Evolutionary conservation across 1,140 invertebrate genomes (phyloP), one percentile per base, ranked within the genome.

Genomic region (Belonocnema kinseyi): DNA sequence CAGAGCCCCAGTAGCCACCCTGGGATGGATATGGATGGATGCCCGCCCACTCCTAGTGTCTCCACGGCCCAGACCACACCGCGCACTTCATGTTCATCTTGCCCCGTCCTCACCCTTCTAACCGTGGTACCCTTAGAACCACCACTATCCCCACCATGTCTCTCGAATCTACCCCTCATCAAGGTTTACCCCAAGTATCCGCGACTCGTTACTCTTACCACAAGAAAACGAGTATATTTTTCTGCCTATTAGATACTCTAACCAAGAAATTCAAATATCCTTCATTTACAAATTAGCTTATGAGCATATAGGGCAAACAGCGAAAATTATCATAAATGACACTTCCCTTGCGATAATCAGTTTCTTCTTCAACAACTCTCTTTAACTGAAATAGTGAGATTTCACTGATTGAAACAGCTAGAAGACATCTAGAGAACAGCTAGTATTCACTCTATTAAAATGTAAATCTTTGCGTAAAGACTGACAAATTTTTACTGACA

Each of bases 1-100:
- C 90, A 91, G 91, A 91, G 88, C 88, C 84, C 87, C 80, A 76
- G 79, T 83, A 81, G 82, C 82, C 82, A 81, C 80, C 82, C 82
- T 73, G 78, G 78, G 54, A 83, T 81, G 79, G 82, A 83, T 83
- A 79, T 81, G 82, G 82, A 79, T 83, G 79, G 82, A 80, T 83
- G 82, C 82, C 74, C 77, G 82, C 74, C 73, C 76, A 78, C 82
- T 80, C 82, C 77, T 66, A 80, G 77, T 79, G 79, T 83, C 79
- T 83, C 54, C 54, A 16, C 26, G 12, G 26, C 12, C 61, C 61
- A 26, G 26, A 66, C 61, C 58, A 40, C 61, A 66, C 61, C 61
- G 61, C 33, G 61, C 61, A 66, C 61, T 66, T 13, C 33, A 66
- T 66, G 61, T 40, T 61, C 58, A 61, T 61, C 58, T 61, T 61